Percentiles rank a stretch among this genome's conserved stretches.
Conservation (phyloP, 2,113 vertebrate genomes). For the rabbit (Oryctolagus cuniculus) region mOryCun1.1 NC_091435.1:67341001-67341500, state of each 20-base stretch:
- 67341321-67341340: conserved; percentile 3
- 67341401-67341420: conserved; percentile 35
- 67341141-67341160: background rate
- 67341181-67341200: background rate
- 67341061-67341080: conserved; percentile 47
- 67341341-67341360: background rate
- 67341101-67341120: conserved; percentile 19
- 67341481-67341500: conserved; percentile 1
- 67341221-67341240: background rate
- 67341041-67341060: conserved; percentile 36
- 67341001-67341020: conserved; percentile 9
- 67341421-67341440: conserved; percentile 27
- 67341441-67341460: background rate
- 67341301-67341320: background rate
- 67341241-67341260: background rate
- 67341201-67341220: background rate
- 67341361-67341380: background rate
- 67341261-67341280: background rate
- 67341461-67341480: conserved; percentile 24
- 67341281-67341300: background rate
- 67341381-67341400: background rate
- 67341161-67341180: background rate
- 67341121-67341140: background rate
- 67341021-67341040: background rate
- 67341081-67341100: conserved; percentile 19